These are phyloP conservation scores for Pharmacophagus antenor DNA, from an alignment of 2,888 invertebrate species.

Conservation along the genomic window DNA sequence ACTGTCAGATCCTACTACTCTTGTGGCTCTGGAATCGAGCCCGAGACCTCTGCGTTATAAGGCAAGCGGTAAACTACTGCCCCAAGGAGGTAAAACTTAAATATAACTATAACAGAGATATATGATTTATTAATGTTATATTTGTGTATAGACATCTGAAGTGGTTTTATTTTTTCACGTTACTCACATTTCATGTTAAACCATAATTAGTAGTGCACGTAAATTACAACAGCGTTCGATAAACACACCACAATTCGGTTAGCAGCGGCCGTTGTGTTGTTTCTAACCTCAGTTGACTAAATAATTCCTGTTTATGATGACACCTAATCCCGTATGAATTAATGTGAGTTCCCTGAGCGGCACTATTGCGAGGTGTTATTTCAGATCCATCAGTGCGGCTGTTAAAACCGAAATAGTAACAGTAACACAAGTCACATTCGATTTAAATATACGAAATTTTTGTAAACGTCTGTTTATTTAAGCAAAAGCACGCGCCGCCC, in stretches of 20 bases:
- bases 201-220: neutral
- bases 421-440: slow-evolving; percentile 78
- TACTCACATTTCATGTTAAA: slow-evolving; percentile 1
- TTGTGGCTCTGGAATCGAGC: too few species aligned
- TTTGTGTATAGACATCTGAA: neutral
- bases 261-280: slow-evolving; percentile 62
- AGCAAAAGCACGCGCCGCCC: slow-evolving; percentile 67
- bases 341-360: slow-evolving; percentile 70
- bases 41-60: too few species aligned
- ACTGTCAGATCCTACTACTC: too few species aligned
- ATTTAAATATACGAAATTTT: slow-evolving; percentile 80
- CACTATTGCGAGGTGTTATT: slow-evolving; percentile 69
- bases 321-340: slow-evolving; percentile 79
- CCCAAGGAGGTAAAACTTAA: too few species aligned
- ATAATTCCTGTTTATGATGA: slow-evolving; percentile 81
- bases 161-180: neutral
- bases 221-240: slow-evolving; percentile 35
- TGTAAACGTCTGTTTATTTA: slow-evolving; percentile 78
- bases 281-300: slow-evolving; percentile 78
- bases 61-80: too few species aligned
- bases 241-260: slow-evolving; percentile 53
- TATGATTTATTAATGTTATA: neutral
- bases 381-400: slow-evolving; percentile 71
- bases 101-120: too few species aligned
- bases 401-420: slow-evolving; percentile 72